phyloP scores from a whole-genome alignment of 1,140 invertebrate species.

The Hyposmocoma kahamanoa region DNA sequence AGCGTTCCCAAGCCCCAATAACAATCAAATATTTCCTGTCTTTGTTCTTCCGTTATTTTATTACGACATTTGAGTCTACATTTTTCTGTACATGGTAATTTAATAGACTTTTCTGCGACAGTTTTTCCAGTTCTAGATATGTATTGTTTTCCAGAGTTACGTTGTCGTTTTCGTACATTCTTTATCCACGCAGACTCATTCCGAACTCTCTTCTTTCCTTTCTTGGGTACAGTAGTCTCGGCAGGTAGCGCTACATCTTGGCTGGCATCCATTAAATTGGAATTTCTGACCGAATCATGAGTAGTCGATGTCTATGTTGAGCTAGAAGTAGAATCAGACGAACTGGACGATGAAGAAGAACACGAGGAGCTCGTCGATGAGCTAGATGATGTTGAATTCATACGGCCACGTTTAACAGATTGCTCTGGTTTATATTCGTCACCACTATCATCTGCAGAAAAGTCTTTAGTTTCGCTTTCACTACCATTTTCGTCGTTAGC shows the following conservation, averaged over 20 bases:
- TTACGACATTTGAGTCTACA: not conserved
- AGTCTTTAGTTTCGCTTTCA: no score
- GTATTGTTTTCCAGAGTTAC: not conserved
- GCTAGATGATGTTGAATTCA: no score
- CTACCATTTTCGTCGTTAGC: no score
- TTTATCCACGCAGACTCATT: not conserved
- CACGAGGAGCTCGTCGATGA: no score
- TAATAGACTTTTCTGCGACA: not conserved
- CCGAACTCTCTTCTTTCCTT: not conserved
- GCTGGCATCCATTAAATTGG: not conserved
- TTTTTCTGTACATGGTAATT: not conserved
- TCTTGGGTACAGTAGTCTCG: not conserved
- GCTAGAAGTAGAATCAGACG: no score
- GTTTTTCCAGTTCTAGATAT: not conserved
- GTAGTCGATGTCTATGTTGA: no score
- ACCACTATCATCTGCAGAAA: no score
- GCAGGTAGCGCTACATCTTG: not conserved
- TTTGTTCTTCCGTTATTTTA: not conserved
- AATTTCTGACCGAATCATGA: not conserved
- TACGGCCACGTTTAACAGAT: no score
- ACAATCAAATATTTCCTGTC: not conserved
- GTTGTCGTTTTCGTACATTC: not conserved
- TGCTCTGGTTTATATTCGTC: no score
- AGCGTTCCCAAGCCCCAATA: not conserved
- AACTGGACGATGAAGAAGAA: no score